Conservation (phyloP, 2,113 vertebrate genomes). For the Eulemur macaco region DNA sequence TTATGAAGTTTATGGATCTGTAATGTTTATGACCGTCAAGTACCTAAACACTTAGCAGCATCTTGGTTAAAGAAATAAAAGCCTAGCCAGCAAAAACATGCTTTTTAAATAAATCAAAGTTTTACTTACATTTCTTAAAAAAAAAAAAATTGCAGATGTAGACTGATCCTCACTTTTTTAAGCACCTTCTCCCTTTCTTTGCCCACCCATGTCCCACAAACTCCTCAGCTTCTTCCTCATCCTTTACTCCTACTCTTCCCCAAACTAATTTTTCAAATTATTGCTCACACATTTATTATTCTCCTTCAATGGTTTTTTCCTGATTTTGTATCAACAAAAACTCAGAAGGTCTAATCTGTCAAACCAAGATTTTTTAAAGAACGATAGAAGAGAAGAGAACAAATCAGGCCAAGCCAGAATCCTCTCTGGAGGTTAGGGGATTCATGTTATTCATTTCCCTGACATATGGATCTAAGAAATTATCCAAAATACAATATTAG, state of each 20-base stretch:
- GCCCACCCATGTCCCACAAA: neutral
- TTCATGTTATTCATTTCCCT: neutral
- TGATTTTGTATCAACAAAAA: neutral
- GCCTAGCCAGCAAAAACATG: neutral
- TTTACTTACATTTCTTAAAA: neutral
- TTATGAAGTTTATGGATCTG: neutral
- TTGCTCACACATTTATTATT: neutral
- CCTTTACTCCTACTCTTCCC: neutral
- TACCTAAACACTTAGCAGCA: neutral
- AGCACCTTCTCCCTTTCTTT: neutral
- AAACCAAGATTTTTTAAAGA: neutral
- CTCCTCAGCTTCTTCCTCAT: neutral
- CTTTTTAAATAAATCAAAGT: neutral
- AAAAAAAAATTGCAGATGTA: neutral
- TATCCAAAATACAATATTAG: neutral
- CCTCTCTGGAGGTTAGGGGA: neutral
- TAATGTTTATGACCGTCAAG: neutral
- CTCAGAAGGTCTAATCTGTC: neutral
- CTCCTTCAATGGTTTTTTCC: neutral
- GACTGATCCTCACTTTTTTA: neutral
- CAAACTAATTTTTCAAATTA: constrained; percentile 2
- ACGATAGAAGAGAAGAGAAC: neutral
- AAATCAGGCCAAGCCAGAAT: neutral
- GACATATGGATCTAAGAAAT: neutral
- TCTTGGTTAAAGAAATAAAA: neutral